phyloP scores from a whole-genome alignment of 2,113 vertebrate genomes.

The Scolopax mira region DNA sequence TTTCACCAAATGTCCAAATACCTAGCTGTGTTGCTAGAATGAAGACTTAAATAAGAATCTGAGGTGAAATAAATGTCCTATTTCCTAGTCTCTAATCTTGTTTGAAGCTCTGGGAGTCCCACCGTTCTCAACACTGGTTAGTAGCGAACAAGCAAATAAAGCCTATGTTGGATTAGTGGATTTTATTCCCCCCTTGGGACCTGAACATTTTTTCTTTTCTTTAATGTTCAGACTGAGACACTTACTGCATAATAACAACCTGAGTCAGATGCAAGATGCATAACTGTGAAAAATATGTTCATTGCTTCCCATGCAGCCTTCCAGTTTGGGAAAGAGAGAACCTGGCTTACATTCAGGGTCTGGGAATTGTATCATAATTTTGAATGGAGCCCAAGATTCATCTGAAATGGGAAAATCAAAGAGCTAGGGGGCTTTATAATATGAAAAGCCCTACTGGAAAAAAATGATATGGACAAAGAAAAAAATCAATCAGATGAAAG shows the following conservation, averaged over 20 bases:
- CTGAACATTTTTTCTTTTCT: slow-evolving; percentile 37
- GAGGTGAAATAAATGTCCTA: slow-evolving; percentile 57
- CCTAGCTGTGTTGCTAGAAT: neutral
- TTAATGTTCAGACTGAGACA: slow-evolving; percentile 47
- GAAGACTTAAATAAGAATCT: slow-evolving; percentile 48
- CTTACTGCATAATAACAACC: slow-evolving; percentile 48
- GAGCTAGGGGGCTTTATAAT: neutral
- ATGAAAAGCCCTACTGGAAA: slow-evolving; percentile 1
- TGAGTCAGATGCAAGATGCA: slow-evolving; percentile 45
- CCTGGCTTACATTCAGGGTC: slow-evolving; percentile 11
- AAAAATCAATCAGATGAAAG: neutral
- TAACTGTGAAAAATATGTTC: slow-evolving; percentile 24
- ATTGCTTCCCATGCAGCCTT: slow-evolving; percentile 41
- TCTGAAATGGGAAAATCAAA: slow-evolving; percentile 15
- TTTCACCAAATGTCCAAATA: slow-evolving; percentile 38
- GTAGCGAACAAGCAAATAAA: slow-evolving; percentile 61
- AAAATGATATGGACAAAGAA: neutral
- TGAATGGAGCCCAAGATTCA: neutral
- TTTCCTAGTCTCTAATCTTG: slow-evolving; percentile 57
- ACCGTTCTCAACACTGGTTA: neutral
- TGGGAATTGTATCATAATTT: neutral
- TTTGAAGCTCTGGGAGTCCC: slow-evolving; percentile 49
- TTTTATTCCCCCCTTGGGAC: slow-evolving; percentile 44
- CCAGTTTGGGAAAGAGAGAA: slow-evolving; percentile 30
- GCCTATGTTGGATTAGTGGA: slow-evolving; percentile 55